Evolutionary conservation across 2,797 vertebrate genomes (phyloP).

Genomic region (Novumbra hubbsi): DNA sequence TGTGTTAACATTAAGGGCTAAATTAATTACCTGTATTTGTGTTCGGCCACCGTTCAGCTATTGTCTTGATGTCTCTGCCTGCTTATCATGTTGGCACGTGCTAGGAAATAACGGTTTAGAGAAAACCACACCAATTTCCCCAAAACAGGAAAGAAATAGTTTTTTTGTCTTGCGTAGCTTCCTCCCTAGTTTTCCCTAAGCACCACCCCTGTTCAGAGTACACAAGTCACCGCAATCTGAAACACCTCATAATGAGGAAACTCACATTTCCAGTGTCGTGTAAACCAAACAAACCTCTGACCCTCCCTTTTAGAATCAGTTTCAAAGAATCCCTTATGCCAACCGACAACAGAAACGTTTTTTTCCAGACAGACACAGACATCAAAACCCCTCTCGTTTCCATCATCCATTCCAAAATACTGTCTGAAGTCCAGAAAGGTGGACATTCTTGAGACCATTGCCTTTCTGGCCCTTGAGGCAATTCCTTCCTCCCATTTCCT

Average conservation of each 20-base stretch:
- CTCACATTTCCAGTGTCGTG: neutral
- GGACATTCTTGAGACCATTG: slow-evolving; percentile 35
- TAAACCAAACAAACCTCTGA: neutral
- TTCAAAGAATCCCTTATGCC: slow-evolving; percentile 15
- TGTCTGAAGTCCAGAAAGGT: slow-evolving; percentile 35
- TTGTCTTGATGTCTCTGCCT: no score
- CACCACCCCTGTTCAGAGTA: neutral
- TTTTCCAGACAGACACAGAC: slow-evolving; percentile 51
- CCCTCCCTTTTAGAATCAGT: slow-evolving; percentile 4
- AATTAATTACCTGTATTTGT: no score
- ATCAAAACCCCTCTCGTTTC: slow-evolving; percentile 45
- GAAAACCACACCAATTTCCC: no score
- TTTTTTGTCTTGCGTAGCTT: no score
- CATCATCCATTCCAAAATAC: slow-evolving; percentile 61
- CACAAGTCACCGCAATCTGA: neutral
- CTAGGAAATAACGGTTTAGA: no score
- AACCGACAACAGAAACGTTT: no score
- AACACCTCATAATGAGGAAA: neutral
- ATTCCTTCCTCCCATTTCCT: slow-evolving; percentile 44
- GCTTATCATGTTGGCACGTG: no score
- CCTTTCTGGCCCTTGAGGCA: slow-evolving; percentile 46
- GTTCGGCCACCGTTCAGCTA: no score
- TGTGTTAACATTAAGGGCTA: no score
- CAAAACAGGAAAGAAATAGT: no score
- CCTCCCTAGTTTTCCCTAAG: no score